Percentiles rank a stretch among this genome's conserved stretches.
phyloP scores from a whole-genome alignment of 2,113 vertebrate species.

The Leucoraja erinaceus region DNA sequence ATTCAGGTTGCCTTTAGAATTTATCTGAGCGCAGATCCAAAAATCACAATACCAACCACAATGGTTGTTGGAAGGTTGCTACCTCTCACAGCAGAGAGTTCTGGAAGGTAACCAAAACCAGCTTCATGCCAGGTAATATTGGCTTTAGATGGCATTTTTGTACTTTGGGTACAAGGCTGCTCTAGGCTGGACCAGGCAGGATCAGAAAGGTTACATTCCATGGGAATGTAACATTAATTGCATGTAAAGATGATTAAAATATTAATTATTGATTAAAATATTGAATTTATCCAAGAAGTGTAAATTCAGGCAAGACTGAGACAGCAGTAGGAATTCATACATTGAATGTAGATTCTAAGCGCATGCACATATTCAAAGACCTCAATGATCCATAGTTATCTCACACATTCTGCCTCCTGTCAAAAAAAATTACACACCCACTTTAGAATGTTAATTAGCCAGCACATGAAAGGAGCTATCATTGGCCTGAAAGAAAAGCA shows the following conservation, averaged over 20 bases:
- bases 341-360: not conserved
- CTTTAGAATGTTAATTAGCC: constrained; percentile 24
- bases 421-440: constrained; percentile 13
- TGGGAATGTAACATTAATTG: not conserved
- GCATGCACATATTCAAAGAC: constrained; percentile 4
- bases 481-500: not conserved
- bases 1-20: too few relatives aligned
- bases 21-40: too few relatives aligned
- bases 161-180: too few relatives aligned
- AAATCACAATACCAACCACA: too few relatives aligned
- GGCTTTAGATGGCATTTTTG: too few relatives aligned
- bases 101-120: too few relatives aligned
- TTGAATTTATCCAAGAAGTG: not conserved
- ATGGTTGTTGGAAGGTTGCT: too few relatives aligned
- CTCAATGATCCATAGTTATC: not conserved
- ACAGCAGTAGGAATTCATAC: not conserved
- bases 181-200: too few relatives aligned
- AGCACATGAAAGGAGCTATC: constrained; percentile 7
- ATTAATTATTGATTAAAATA: not conserved
- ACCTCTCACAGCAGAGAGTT: too few relatives aligned
- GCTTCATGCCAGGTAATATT: too few relatives aligned
- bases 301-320: not conserved
- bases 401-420: not conserved
- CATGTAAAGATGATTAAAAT: not conserved
- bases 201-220: too few relatives aligned